Conservation (phyloP, 2,113 vertebrate species). For the Recurvirostra avosetta region DNA sequence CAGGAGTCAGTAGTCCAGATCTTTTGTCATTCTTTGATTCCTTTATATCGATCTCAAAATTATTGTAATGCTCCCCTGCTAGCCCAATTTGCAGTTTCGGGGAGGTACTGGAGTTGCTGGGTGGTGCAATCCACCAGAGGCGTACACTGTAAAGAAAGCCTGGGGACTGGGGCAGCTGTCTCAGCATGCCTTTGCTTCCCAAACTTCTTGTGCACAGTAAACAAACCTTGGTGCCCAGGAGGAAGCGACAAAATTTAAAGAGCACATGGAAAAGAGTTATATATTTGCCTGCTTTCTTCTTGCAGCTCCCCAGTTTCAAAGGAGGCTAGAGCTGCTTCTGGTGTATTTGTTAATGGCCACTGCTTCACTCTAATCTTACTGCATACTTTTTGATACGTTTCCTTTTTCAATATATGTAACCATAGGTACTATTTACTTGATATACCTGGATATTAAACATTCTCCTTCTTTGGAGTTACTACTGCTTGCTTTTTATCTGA, state of each 20-base stretch:
- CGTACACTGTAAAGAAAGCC: not conserved
- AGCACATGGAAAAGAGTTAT: not conserved
- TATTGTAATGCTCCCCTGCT: not conserved
- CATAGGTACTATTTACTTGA: not conserved
- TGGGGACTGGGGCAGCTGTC: not conserved
- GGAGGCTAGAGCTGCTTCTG: not conserved
- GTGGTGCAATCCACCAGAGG: not conserved
- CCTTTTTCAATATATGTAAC: not conserved
- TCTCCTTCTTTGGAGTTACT: not conserved
- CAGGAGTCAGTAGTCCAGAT: not conserved
- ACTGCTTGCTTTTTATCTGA: not conserved
- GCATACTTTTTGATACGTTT: not conserved
- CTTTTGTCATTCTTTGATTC: not conserved
- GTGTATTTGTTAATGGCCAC: not conserved
- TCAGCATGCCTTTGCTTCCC: not conserved
- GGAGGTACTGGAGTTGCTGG: fast-evolving
- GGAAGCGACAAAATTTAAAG: not conserved
- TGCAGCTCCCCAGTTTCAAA: not conserved
- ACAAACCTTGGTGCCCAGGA: not conserved
- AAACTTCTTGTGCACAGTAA: not conserved
- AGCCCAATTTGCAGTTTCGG: not conserved
- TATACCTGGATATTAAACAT: not conserved
- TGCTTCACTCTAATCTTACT: not conserved
- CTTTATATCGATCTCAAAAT: not conserved
- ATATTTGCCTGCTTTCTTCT: not conserved